Evolutionary conservation across 2,797 vertebrate species (phyloP), one percentile per base, ranked within the genome.

Genomic region (Coccyzus lansbergi): DNA sequence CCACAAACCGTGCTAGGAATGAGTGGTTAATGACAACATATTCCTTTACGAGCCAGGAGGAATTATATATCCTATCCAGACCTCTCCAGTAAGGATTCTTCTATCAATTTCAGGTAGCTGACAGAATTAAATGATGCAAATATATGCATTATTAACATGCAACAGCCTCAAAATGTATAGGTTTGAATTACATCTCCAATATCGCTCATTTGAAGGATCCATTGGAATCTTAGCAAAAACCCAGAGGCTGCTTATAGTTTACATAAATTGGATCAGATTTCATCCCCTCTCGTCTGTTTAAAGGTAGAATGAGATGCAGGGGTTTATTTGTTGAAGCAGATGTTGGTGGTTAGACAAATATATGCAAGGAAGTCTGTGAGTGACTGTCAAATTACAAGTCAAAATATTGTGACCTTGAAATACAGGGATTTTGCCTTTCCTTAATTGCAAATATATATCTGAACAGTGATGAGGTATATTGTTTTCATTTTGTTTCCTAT

Each of bases 61-160:
- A 94, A 84, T 92, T 76, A 67, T 21, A 55, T 71, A 79, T 67
- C 74, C 56, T 86, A 28, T 40, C 34, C 38, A 92, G 62, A 88
- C 21, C 70, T 79, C 67, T 86, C 86, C 44, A 91, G 56, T 14
- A 90, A 74, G 33, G 70, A 95, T 89, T 77, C 68, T 70, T 71
- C 84, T 91, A 48, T 90, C 92, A 71, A 97, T 95, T 92, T 92
- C 60, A 94, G 86, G 67, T 91, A 94, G 64, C 31, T 67, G 29
- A 63, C 20, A 75, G 88, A 94, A 95, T 85, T 92, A 64, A 55
- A 86, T 90, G 76, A 65, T 49, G 88, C 52, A 94, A 92, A 95
- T 85, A 94, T 78, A 82, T 58, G 26, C 1, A 2, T 69, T 93
- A 92, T 91, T 92, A 92, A 58, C 63, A 72, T 40, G n/a, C 24